These are phyloP conservation scores for Hippocampus comes DNA, from an alignment of 2,113 vertebrate species.

Conservation along the genomic window DNA sequence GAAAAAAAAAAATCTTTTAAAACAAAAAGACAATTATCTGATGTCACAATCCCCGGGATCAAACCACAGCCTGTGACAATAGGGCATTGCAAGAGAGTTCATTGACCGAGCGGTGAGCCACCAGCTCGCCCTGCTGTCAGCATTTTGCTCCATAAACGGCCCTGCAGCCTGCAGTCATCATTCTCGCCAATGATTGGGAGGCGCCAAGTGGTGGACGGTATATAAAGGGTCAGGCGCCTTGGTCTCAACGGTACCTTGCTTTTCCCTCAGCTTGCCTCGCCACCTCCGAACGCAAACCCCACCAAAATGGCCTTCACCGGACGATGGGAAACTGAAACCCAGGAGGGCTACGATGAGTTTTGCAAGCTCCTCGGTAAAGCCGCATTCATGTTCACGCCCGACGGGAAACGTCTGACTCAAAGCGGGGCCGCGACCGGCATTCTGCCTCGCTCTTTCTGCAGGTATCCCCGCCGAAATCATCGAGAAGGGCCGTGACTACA, in stretches of 20 bases:
- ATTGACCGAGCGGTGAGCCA: constrained; percentile 50
- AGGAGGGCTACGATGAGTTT: constrained; percentile 84
- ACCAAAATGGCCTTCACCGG: constrained; percentile 80
- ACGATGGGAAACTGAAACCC: constrained; percentile 80
- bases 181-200: constrained; percentile 42
- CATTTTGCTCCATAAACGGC: constrained; percentile 52
- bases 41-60: constrained; percentile 24
- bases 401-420: neutral
- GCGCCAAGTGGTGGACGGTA: constrained; percentile 33
- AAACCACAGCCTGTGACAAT: constrained; percentile 36
- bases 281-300: constrained; percentile 27
- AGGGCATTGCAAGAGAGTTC: constrained; percentile 46
- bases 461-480: constrained; percentile 80
- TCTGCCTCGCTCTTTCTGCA: constrained; percentile 32
- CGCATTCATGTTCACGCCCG: neutral
- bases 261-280: constrained; percentile 46
- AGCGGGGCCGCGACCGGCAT: neutral
- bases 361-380: constrained; percentile 76
- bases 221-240: constrained; percentile 53
- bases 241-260: constrained; percentile 40
- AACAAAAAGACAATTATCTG: constrained; percentile 40
- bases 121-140: constrained; percentile 38
- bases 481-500: constrained; percentile 81
- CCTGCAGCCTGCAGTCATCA: constrained; percentile 31
- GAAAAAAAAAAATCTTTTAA: neutral